Evolutionary conservation across 2,888 invertebrate species (phyloP), one percentile per base, ranked within the genome.

Genomic region (Eueremaeus valkanovi): DNA sequence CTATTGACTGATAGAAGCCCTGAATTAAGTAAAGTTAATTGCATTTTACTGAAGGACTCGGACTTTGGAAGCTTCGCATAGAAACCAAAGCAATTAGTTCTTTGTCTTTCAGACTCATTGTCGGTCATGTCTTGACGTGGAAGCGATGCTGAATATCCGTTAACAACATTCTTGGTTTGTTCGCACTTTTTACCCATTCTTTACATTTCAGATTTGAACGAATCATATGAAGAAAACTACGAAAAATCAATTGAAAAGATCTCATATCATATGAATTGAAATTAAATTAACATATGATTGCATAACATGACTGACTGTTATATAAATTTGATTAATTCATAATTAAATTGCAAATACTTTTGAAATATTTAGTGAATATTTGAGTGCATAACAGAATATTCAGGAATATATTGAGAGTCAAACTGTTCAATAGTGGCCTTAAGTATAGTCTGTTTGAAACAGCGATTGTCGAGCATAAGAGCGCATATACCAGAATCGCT

Each of bases 11-110:
- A 63, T 18, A 63, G 8, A 18, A 63, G n/a, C 2, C 63, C 63
- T 6, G 63, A 63, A n/a, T 75, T 75, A 24, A 75, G 75, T 58
- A 75, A 72, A 40, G 45, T 58, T 45, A 75, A 49, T 36, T 75
- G 70, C n/a, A 75, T 31, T 49, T 45, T 68, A 31, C 33, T 33
- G 18, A 75, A 75, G 21, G 75, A 75, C 51, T 75, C 70, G 0
- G 75, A 75, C 33, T 75, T 75, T 6, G 75, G 70, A 42, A 75
- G 29, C 36, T 70, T 68, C 18, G 49, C 24, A 58, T 70, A 75
- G 24, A 75, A 63, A 6, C 31, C 63, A 31, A 63, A 63, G 31
- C 63, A 63, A 33, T 63, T 63, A 16, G 31, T 63, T 5, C 3
- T 63, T 8, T 36, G 36, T 8, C 36, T 36, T 33, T 63, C 16